Evolutionary conservation across 2,888 invertebrate genomes (phyloP).

Genomic region (Anagyrus pseudococci): DNA sequence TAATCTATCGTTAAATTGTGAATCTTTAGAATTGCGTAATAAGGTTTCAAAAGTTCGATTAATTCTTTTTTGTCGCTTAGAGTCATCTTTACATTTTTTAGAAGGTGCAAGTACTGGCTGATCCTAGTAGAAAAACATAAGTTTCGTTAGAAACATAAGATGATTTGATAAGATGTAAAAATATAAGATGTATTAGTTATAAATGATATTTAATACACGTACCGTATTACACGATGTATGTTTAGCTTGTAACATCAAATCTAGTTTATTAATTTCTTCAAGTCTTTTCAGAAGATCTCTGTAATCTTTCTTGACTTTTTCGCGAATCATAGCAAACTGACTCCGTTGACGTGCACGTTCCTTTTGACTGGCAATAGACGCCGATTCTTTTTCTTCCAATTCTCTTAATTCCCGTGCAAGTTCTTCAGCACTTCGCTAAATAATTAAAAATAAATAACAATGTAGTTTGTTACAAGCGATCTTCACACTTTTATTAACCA

Average conservation of each 20-base stretch:
- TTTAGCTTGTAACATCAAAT: constrained; percentile 51
- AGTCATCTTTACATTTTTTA: constrained; percentile 60
- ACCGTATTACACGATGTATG: constrained; percentile 44
- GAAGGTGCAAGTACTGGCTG: constrained; percentile 33
- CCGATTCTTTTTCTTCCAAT: constrained; percentile 41
- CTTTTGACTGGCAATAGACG: constrained; percentile 44
- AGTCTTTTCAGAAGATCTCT: constrained; percentile 50
- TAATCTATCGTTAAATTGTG: constrained; percentile 7
- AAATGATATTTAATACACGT: constrained; percentile 23
- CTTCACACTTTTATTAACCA: neutral
- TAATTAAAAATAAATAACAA: constrained; percentile 3
- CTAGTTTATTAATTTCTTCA: constrained; percentile 49
- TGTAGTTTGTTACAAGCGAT: neutral
- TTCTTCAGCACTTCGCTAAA: constrained; percentile 53
- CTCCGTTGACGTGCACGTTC: constrained; percentile 47
- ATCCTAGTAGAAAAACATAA: constrained; percentile 31
- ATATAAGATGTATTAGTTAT: neutral
- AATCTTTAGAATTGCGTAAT: constrained; percentile 34
- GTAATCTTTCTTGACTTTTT: constrained; percentile 55
- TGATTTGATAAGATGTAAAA: neutral
- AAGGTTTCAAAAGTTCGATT: constrained; percentile 64
- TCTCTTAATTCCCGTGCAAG: constrained; percentile 46
- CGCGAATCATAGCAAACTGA: constrained; percentile 53
- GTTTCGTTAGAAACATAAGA: neutral
- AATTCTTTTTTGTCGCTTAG: constrained; percentile 63